Evolutionary conservation across 23 tunicate genomes (phyloP).

Genomic region (Diplosoma virens): DNA sequence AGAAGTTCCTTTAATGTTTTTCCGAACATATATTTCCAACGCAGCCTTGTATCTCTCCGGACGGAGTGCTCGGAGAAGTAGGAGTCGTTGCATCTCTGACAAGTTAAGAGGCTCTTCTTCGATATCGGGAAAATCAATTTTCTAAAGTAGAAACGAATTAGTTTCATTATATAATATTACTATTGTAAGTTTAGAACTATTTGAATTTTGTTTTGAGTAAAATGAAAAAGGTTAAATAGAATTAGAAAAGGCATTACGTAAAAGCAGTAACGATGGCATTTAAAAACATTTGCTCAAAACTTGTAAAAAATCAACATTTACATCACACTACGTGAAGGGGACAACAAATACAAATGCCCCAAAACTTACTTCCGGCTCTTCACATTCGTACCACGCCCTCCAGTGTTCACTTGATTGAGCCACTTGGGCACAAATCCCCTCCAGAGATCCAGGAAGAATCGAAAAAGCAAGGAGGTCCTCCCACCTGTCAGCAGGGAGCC

Average conservation of each 20-base stretch:
- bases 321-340: too few species aligned
- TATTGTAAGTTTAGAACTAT: too few species aligned
- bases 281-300: too few species aligned
- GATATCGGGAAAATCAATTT: slow-evolving; percentile 9
- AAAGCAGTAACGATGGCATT: too few species aligned
- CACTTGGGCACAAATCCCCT: slow-evolving; percentile 61
- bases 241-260: too few species aligned
- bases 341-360: too few species aligned
- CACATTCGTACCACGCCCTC: slow-evolving; percentile 68
- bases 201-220: too few species aligned
- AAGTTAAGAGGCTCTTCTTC: slow-evolving; percentile 2
- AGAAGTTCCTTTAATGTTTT: slow-evolving; percentile 35
- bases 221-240: too few species aligned
- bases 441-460: slow-evolving; percentile 64
- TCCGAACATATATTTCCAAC: slow-evolving; percentile 41
- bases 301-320: too few species aligned
- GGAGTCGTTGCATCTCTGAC: slow-evolving; percentile 65
- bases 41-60: slow-evolving; percentile 72
- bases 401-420: slow-evolving; percentile 62
- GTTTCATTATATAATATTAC: background rate
- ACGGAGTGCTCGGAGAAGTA: slow-evolving; percentile 60
- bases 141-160: background rate
- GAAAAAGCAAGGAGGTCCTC: slow-evolving; percentile 74
- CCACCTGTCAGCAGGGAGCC: slow-evolving; percentile 90
- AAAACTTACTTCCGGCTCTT: slow-evolving; percentile 61